A percentile compares a stretch with the other conserved stretches of the same genome.
Conservation (phyloP, 2,888 invertebrate species). For the Andrena bucephala region DNA sequence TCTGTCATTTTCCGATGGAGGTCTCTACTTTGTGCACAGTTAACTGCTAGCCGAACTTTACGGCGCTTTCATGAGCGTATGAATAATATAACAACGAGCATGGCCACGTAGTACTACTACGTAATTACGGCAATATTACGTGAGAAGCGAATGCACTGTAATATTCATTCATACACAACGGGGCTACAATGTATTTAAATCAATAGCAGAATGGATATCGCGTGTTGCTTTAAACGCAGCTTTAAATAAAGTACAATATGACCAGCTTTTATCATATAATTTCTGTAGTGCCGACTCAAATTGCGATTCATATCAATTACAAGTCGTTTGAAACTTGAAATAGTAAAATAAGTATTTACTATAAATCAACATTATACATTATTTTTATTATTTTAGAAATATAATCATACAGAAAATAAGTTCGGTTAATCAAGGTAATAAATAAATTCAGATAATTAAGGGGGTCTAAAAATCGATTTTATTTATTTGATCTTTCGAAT, state of each 20-base stretch:
- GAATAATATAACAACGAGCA: constrained; percentile 45
- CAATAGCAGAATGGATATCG: not conserved
- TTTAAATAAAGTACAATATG: not conserved
- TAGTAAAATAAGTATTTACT: too few species aligned
- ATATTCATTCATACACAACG: constrained; percentile 33
- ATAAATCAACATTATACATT: too few species aligned
- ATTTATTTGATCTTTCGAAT: too few species aligned
- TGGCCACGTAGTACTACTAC: not conserved
- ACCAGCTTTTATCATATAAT: not conserved
- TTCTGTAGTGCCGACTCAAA: not conserved
- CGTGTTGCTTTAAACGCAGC: not conserved
- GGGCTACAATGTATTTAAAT: constrained; percentile 29
- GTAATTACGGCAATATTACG: constrained; percentile 44
- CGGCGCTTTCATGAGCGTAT: constrained; percentile 44
- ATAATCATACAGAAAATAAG: too few species aligned
- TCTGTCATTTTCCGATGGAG: constrained; percentile 30
- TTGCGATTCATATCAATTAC: not conserved
- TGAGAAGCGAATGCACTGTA: constrained; percentile 30
- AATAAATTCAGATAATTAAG: too few species aligned
- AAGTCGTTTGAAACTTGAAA: too few species aligned
- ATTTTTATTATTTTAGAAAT: too few species aligned
- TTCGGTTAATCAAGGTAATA: too few species aligned
- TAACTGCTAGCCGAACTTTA: constrained; percentile 51
- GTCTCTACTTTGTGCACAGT: constrained; percentile 29
- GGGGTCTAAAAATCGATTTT: too few species aligned